Evolutionary conservation across 2,888 invertebrate genomes (phyloP), one percentile per base, ranked within the genome.

Genomic region (Leptopilina syphax): DNA sequence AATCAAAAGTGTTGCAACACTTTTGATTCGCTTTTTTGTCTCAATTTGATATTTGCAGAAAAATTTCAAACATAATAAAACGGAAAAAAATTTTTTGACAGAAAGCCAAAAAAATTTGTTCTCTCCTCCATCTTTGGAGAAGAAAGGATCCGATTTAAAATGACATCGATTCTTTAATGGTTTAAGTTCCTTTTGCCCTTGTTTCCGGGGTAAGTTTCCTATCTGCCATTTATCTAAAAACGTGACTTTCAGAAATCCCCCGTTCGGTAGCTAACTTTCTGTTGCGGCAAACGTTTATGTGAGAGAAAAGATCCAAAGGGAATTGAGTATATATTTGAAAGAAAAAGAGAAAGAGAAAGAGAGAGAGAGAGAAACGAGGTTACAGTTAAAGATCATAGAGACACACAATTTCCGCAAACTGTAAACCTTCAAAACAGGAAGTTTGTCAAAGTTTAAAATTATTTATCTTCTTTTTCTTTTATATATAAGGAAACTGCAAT

Each of bases 91-190:
- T 34, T 34, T 3, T 34, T 47, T 68, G 47, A 47, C 24, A 68
- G 10, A 1, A 41, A n/a, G 67, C 47, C 67, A 47, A 50, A 70
- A n/a, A 24, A 18, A 34, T 70, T 70, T 70, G 50, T 9, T 50
- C 50, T 70, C 12, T 50, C 24, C 10, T 54, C 24, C 50, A 24
- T 54, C 50, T 50, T 50, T 70, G 10, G 50, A 12, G 50, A 50
- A 3, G 18, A 9, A 54, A 70, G 50, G 24, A 70, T 70, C 50
- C 47, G 68, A 12, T 54, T 70, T 13, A 12, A 54, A 50, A 70
- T 70, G 50, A 24, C 50, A 70, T 70, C 68, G 68, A 70, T 70
- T 70, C 68, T 50, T 70, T 70, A 70, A 70, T 70, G 68, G 68
- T 50, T 70, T 54, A 27, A 54, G 50, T 27, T 70, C 50, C 68